A percentile compares a stretch with the other conserved stretches of the same genome.
These are phyloP conservation scores for Coilia nasus DNA, from an alignment of 2,797 vertebrate species.

Conservation along the genomic window DNA sequence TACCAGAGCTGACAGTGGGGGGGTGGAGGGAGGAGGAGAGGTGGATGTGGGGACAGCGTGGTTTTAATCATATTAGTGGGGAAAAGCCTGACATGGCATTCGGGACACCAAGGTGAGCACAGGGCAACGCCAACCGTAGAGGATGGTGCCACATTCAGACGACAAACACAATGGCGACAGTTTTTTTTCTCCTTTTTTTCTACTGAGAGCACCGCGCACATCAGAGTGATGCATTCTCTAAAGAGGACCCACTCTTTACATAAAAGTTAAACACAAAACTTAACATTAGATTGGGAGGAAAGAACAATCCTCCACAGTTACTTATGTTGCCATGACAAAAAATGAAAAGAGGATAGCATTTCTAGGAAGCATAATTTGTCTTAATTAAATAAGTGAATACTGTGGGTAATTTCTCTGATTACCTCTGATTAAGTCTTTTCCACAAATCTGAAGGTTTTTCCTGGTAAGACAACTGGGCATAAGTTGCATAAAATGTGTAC, in stretches of 20 bases:
- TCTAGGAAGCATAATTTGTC: background rate
- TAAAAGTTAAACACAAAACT: background rate
- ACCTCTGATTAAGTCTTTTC: background rate
- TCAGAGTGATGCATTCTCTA: background rate
- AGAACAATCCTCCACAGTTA: constrained; percentile 11
- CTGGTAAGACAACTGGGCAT: background rate
- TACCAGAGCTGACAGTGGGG: constrained; percentile 8
- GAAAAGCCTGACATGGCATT: background rate
- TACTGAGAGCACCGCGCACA: no score
- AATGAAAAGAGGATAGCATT: background rate
- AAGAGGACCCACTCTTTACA: background rate
- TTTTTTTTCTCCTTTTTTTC: no score
- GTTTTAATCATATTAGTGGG: background rate
- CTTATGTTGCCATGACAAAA: background rate
- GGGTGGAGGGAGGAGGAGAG: background rate
- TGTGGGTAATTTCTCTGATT: background rate
- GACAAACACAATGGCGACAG: background rate
- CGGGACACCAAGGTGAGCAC: constrained; percentile 8
- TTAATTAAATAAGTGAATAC: constrained; percentile 10
- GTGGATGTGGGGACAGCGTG: constrained; percentile 28
- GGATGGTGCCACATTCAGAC: background rate
- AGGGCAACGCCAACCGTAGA: background rate
- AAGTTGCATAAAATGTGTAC: background rate
- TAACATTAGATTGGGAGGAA: background rate
- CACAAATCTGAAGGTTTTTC: background rate